Base-by-base conservation (phyloP, 2,113 vertebrate genomes). In the Larimichthys crocea region DNA sequence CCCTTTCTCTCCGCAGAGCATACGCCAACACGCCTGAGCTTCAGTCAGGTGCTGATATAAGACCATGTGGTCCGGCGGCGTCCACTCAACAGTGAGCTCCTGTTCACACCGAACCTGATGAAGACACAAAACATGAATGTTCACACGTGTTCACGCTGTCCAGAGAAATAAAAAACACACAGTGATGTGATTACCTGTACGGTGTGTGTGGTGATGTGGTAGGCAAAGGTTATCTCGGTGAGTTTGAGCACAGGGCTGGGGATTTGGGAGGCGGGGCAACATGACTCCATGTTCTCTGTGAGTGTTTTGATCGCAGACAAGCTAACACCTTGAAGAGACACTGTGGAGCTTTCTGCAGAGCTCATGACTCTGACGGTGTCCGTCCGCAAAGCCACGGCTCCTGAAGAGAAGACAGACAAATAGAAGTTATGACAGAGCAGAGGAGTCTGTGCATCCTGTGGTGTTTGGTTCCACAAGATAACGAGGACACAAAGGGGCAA, bases 1-100 rank as follows among this genome's bases (percentile, higher is more conserved):
- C 20, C 12, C 80, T 26, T 59, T 55, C 26, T 77, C 74, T 62
- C 72, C 71, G 20, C 49, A 53, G 16, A 96, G 88, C 50, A 95
- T 88, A 56, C 86, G 83, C 26, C 92, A 96, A 89, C 96, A 97
- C 62, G 93, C 92, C 72, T 93, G 73, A 50, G 95, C 97, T 81
- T 97, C 96, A 63, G 95, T 88, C 55, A 92, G 67, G 85, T 99
- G 98, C 62, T 99, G 97, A 87, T 97, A 99, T 22, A 99, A 84
- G 81, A 97, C 96, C 97, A 99, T 99, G 93, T 99, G 98, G 90
- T 97, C 96, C 0, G 95, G 92, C 0, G 98, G 97, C 1, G 96
- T 97, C 98, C 98, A 99, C 3, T 96, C 94, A 3, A 97, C 82
- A 0, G 86, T 87, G 76, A 99, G 91, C 46, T 95, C 94, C n/a